Conservation (phyloP, 2,888 invertebrate genomes). For the Volucella inanis region DNA sequence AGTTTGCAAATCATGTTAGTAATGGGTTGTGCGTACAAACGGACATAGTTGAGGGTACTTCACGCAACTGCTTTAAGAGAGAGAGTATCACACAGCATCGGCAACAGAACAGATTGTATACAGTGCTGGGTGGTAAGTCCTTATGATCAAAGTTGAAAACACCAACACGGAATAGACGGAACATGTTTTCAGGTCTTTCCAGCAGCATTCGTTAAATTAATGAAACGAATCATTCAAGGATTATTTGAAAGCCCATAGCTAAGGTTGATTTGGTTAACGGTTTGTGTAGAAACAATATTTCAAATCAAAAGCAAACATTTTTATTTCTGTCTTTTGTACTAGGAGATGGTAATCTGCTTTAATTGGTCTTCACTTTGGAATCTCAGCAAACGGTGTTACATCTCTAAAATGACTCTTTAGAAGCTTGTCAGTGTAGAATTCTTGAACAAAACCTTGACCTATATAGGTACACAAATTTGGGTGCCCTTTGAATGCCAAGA, state of each 20-base stretch:
- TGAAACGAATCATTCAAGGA: constrained; percentile 39
- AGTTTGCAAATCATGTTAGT: constrained; percentile 67
- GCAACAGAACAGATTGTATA: background rate
- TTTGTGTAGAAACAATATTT: background rate
- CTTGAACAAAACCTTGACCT: too few relatives aligned
- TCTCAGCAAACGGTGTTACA: background rate
- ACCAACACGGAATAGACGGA: constrained; percentile 29
- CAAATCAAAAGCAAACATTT: too few relatives aligned
- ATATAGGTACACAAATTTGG: too few relatives aligned
- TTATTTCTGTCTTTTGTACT: too few relatives aligned
- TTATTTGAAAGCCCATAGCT: constrained; percentile 25
- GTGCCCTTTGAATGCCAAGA: too few relatives aligned
- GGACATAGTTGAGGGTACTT: constrained; percentile 40
- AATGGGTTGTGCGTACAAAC: constrained; percentile 56
- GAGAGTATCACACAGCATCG: background rate
- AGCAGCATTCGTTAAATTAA: constrained; percentile 54
- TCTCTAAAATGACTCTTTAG: background rate
- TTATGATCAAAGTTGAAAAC: background rate
- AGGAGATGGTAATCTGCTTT: background rate
- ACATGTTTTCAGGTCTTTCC: constrained; percentile 56
- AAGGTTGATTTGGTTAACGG: constrained; percentile 22
- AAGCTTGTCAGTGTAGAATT: too few relatives aligned
- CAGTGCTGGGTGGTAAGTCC: background rate
- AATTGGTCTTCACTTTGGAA: background rate
- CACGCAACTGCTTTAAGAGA: constrained; percentile 35